Conservation (phyloP, 2,888 invertebrate genomes). For the Melieria crassipennis region DNA sequence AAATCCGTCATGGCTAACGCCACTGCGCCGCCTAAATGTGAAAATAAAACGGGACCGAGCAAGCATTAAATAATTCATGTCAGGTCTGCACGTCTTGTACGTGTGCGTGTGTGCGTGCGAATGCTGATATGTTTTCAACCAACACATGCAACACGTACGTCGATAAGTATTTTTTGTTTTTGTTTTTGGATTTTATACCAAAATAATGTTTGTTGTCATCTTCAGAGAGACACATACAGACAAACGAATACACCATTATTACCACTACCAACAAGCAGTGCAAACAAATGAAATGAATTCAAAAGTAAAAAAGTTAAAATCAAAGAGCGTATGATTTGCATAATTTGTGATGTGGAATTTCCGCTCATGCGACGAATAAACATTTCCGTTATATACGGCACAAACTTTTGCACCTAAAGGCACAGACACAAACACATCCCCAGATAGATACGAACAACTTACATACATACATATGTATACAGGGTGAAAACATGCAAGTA, state of each 20-base stretch:
- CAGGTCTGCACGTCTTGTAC: not conserved
- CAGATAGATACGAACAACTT: not conserved
- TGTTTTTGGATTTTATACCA: not conserved
- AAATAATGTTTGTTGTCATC: not conserved
- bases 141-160: not conserved
- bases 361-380: constrained; percentile 39
- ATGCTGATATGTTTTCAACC: not conserved
- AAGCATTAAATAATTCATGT: constrained; percentile 6
- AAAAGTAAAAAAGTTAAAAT: constrained; percentile 33
- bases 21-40: too few relatives aligned
- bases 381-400: constrained; percentile 46
- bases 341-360: constrained; percentile 58
- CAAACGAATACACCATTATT: not conserved
- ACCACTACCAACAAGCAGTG: not conserved
- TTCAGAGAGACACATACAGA: not conserved
- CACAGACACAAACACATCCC: constrained; percentile 35
- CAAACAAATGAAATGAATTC: not conserved
- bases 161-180: too few relatives aligned
- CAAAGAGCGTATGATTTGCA: constrained; percentile 54
- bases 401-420: constrained; percentile 46
- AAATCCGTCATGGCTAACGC: too few relatives aligned
- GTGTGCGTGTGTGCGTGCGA: not conserved
- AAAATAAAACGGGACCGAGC: not conserved
- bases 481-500: not conserved
- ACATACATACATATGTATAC: constrained; percentile 5